Percentiles rank a stretch among this genome's conserved stretches.
phyloP scores from a whole-genome alignment of 1,140 invertebrate genomes.

The Bombyx mandarina region DNA sequence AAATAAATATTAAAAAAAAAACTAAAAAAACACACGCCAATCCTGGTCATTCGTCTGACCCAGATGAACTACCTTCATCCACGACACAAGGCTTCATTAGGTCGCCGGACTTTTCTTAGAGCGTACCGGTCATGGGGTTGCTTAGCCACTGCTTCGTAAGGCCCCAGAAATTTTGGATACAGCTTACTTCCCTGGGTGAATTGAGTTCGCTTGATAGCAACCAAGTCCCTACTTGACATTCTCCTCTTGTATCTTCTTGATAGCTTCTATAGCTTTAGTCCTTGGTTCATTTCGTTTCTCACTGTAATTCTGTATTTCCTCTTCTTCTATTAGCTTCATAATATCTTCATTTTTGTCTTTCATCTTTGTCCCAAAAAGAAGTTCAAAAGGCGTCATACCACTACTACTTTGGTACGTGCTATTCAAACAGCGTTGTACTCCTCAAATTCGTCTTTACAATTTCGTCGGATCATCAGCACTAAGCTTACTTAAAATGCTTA shows the following conservation, averaged over 20 bases:
- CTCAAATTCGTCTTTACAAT: conserved; percentile 31
- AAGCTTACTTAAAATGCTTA: conserved; percentile 25
- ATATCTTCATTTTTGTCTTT: conserved; percentile 22
- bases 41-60: conserved; percentile 10
- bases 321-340: conserved; percentile 28
- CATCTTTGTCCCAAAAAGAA: conserved; percentile 40
- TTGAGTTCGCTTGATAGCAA: conserved; percentile 7
- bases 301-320: conserved; percentile 28
- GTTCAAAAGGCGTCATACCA: conserved; percentile 22
- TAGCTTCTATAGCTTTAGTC: conserved; percentile 3
- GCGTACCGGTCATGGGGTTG: too few relatives aligned
- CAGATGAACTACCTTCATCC: conserved; percentile 6
- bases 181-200: conserved; percentile 23
- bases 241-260: conserved; percentile 7
- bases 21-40: neutral
- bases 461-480: conserved; percentile 16
- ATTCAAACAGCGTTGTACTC: conserved; percentile 34
- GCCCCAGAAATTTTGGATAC: conserved; percentile 35
- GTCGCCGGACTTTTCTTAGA: conserved; percentile 26
- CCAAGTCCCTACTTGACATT: conserved; percentile 6
- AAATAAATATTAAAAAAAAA: too few relatives aligned
- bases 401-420: conserved; percentile 23
- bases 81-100: conserved; percentile 21
- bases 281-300: conserved; percentile 8
- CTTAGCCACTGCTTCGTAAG: conserved; percentile 18